phyloP scores from a whole-genome alignment of 2,888 invertebrate species.

The Peribatodes rhomboidaria region DNA sequence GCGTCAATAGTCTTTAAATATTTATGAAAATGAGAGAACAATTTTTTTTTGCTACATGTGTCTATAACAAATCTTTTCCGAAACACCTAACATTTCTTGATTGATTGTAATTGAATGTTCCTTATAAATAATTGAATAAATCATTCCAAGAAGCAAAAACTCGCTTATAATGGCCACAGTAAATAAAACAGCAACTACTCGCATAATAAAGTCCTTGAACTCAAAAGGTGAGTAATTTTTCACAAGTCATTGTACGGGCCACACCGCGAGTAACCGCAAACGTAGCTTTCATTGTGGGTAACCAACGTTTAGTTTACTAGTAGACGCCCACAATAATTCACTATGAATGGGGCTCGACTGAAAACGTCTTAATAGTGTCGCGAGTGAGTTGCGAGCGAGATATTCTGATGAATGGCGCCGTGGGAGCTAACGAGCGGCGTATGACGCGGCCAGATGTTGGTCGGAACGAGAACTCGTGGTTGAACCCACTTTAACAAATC shows the following conservation, averaged over 20 bases:
- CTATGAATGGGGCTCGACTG: conserved; percentile 64
- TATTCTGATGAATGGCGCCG: conserved; percentile 62
- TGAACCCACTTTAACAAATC: conserved; percentile 24
- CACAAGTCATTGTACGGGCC: conserved; percentile 59
- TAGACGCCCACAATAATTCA: conserved; percentile 71
- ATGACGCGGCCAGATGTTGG: conserved; percentile 62
- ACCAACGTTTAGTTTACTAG: conserved; percentile 61
- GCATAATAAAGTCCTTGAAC: conserved; percentile 47
- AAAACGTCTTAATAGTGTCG: conserved; percentile 69
- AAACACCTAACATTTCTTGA: conserved; percentile 17
- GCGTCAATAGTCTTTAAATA: too few species aligned
- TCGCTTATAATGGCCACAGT: conserved; percentile 28
- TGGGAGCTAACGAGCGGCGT: conserved; percentile 63
- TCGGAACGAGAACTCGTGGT: conserved; percentile 48
- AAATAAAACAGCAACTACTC: conserved; percentile 25
- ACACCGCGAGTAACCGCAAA: conserved; percentile 60
- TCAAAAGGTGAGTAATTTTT: conserved; percentile 55
- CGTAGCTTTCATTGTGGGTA: conserved; percentile 56
- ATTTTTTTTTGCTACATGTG: background rate
- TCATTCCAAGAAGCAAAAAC: conserved; percentile 39
- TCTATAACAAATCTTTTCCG: background rate
- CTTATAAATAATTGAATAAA: conserved; percentile 37
- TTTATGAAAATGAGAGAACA: background rate
- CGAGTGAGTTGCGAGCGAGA: conserved; percentile 61
- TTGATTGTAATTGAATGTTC: conserved; percentile 28